Evolutionary conservation across 2,797 vertebrate genomes (phyloP).

Genomic region (Anabas testudineus): DNA sequence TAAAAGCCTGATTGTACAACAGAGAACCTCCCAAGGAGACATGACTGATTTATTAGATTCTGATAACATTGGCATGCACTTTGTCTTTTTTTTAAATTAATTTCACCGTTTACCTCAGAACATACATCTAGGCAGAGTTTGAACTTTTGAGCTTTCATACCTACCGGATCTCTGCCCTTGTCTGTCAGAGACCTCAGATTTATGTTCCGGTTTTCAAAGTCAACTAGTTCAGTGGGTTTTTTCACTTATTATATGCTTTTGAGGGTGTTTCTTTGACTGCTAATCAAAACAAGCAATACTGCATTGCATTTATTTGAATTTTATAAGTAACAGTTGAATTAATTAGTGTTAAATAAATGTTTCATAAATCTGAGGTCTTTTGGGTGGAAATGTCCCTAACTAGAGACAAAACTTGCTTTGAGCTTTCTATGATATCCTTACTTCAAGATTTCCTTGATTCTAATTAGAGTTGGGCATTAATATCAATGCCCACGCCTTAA

Average conservation of each 20-base stretch:
- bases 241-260: not conserved
- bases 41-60: slow-evolving; percentile 82
- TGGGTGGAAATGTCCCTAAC: slow-evolving; percentile 48
- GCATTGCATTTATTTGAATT: not conserved
- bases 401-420: slow-evolving; percentile 69
- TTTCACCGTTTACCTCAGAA: slow-evolving; percentile 86
- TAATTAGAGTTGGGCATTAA: slow-evolving; percentile 31
- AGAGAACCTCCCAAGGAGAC: slow-evolving; percentile 86
- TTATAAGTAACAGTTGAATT: not conserved
- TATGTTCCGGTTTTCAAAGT: slow-evolving; percentile 70
- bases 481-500: slow-evolving; percentile 1
- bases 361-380: slow-evolving; percentile 83
- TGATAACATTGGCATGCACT: slow-evolving; percentile 80
- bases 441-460: slow-evolving; percentile 11
- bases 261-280: not conserved
- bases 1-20: slow-evolving; percentile 89
- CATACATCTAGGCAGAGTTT: slow-evolving; percentile 83
- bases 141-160: slow-evolving; percentile 89
- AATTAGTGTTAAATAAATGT: not conserved
- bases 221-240: not conserved
- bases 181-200: slow-evolving; percentile 89
- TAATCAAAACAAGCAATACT: not conserved
- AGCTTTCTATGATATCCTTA: slow-evolving; percentile 79
- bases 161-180: slow-evolving; percentile 86
- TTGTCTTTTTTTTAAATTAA: slow-evolving; percentile 18